Conservation (phyloP, 2,888 invertebrate genomes). For the Pharmacophagus antenor region DNA sequence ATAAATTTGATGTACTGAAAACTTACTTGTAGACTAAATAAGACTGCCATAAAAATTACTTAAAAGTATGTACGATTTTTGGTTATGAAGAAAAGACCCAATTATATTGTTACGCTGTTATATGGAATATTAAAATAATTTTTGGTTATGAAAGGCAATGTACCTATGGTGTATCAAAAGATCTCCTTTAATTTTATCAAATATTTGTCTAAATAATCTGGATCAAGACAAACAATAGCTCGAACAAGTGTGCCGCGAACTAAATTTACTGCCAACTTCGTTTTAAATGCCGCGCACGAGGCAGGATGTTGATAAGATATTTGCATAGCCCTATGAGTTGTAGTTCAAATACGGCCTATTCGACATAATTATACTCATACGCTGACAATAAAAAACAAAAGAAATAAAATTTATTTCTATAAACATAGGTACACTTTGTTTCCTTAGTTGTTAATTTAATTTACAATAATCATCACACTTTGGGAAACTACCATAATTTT, state of each 20-base stretch:
- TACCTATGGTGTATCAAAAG: neutral
- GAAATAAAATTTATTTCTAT: neutral
- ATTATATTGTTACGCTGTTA: too few species aligned
- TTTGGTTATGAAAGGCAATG: too few species aligned
- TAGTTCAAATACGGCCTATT: constrained; percentile 30
- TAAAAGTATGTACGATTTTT: too few species aligned
- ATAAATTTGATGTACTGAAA: too few species aligned
- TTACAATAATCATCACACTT: too few species aligned
- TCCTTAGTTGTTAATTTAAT: too few species aligned
- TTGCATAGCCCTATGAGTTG: constrained; percentile 58
- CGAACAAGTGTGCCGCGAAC: constrained; percentile 46
- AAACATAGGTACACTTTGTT: neutral
- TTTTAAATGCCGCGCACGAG: constrained; percentile 61
- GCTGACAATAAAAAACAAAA: constrained; percentile 9
- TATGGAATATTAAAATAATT: too few species aligned
- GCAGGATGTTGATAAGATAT: constrained; percentile 72
- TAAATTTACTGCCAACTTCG: constrained; percentile 54
- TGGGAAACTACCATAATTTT: too few species aligned
- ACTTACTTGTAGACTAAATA: too few species aligned
- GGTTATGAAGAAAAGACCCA: too few species aligned
- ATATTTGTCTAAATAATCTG: constrained; percentile 35
- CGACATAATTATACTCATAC: constrained; percentile 15
- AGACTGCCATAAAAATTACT: too few species aligned
- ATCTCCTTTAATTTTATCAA: neutral
- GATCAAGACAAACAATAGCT: constrained; percentile 43